Conservation (phyloP, 2,113 vertebrate species). For the Menura novaehollandiae region DNA sequence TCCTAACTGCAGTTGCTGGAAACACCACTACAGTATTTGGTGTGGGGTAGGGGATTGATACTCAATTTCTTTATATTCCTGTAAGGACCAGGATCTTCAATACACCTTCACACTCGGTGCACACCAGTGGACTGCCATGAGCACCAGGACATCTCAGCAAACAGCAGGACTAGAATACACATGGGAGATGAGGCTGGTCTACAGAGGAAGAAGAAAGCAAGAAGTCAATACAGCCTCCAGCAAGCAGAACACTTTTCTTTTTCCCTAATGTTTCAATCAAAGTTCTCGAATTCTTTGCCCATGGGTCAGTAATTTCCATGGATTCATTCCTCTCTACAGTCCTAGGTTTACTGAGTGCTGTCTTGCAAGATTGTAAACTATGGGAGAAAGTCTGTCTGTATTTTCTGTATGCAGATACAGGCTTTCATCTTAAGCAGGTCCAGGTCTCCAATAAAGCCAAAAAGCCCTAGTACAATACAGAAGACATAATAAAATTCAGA, state of each 20-base stretch:
- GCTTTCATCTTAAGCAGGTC: not conserved
- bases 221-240: not conserved
- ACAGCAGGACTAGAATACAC: not conserved
- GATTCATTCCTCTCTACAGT: not conserved
- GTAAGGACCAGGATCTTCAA: not conserved
- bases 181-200: not conserved
- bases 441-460: not conserved
- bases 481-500: not conserved
- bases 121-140: not conserved
- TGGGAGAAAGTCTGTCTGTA: not conserved
- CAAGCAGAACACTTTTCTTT: not conserved
- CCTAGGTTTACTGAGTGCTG: not conserved
- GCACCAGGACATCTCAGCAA: not conserved
- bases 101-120: not conserved
- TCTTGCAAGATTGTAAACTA: not conserved
- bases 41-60: fast-evolving
- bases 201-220: not conserved
- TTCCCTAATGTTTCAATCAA: not conserved
- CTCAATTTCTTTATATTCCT: not conserved
- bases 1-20: not conserved
- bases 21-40: not conserved
- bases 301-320: not conserved
- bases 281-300: not conserved
- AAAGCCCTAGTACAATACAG: not conserved
- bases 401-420: not conserved